Percentiles rank a stretch among this genome's conserved stretches.
Evolutionary conservation across 2,113 vertebrate genomes (phyloP).

Genomic region (Tretioscincus oriximinensis): DNA sequence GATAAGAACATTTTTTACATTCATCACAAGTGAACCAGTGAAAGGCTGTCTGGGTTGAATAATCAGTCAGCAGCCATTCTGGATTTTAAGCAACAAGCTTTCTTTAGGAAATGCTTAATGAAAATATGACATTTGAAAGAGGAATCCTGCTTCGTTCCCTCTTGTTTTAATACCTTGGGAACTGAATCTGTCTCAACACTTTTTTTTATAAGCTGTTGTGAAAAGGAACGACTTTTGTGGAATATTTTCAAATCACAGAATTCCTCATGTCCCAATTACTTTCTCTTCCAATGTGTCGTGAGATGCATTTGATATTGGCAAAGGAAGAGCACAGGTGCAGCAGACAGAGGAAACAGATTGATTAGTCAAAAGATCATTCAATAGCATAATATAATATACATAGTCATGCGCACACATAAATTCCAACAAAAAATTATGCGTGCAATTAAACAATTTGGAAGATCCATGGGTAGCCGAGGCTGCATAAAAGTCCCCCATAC

Average conservation of each 20-base stretch:
- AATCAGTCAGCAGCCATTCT: constrained; percentile 20
- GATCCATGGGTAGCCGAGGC: too few species aligned
- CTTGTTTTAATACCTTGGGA: constrained; percentile 23
- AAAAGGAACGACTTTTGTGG: constrained; percentile 20
- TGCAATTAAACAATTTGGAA: too few species aligned
- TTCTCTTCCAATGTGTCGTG: neutral
- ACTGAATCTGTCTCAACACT: constrained; percentile 46
- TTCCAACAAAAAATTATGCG: too few species aligned
- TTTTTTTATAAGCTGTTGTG: constrained; percentile 28
- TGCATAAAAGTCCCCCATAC: too few species aligned
- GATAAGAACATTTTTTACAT: constrained; percentile 1
- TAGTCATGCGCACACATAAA: too few species aligned
- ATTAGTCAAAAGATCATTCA: too few species aligned
- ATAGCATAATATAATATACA: too few species aligned
- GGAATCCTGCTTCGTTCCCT: neutral
- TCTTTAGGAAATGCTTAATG: neutral
- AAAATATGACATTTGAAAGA: neutral
- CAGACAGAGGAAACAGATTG: too few species aligned
- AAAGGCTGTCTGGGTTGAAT: neutral
- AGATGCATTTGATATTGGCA: neutral
- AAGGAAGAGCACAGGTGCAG: neutral
- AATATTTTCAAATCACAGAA: too few species aligned
- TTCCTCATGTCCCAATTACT: neutral
- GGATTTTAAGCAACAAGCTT: constrained; percentile 9
- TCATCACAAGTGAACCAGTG: constrained; percentile 24